Conservation (phyloP, 1,140 invertebrate species). For the Cydia amplana region DNA sequence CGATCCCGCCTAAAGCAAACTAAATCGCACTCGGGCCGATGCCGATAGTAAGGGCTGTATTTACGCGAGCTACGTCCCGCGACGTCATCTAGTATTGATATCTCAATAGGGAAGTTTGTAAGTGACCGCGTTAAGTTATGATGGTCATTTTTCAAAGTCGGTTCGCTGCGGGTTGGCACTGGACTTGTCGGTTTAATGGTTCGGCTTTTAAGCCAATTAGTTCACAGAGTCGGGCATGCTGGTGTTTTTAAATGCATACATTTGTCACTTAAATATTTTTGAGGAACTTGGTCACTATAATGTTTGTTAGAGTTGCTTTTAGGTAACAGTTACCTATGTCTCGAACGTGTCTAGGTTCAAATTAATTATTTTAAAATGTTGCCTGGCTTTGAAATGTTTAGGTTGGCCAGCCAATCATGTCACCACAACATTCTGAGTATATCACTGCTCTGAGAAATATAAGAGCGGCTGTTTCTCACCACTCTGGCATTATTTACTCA, state of each 20-base stretch:
- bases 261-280: slow-evolving; percentile 24
- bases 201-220: slow-evolving; percentile 67
- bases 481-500: no score
- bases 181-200: slow-evolving; percentile 61
- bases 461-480: no score
- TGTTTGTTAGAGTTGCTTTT: background rate
- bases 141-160: slow-evolving; percentile 69
- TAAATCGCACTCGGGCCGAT: slow-evolving; percentile 40
- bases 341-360: background rate
- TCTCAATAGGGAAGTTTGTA: slow-evolving; percentile 75
- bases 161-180: slow-evolving; percentile 41
- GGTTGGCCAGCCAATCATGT: no score
- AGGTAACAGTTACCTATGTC: background rate
- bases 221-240: slow-evolving; percentile 36
- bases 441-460: no score
- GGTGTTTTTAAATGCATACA: slow-evolving; percentile 17
- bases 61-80: slow-evolving; percentile 52
- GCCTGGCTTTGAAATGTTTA: no score
- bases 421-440: no score
- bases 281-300: background rate
- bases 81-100: slow-evolving; percentile 71
- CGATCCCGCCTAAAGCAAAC: slow-evolving; percentile 14
- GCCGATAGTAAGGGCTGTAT: slow-evolving; percentile 53
- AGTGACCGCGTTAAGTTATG: slow-evolving; percentile 71
- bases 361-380: background rate